Evolutionary conservation across 1,140 invertebrate species (phyloP).

Genomic region (Dolichoris vasculosae): DNA sequence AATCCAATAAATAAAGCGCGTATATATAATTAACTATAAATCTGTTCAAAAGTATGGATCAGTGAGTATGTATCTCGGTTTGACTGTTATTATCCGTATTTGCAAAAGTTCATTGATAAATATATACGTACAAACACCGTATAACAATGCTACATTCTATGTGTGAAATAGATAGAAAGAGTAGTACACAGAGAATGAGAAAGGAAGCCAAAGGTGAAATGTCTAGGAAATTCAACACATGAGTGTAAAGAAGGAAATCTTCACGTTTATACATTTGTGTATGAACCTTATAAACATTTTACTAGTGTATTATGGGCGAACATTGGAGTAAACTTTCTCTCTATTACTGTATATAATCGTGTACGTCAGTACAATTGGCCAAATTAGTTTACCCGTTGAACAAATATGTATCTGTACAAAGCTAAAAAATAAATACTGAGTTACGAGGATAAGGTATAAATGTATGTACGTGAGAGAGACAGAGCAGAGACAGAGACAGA

Average conservation of each 20-base stretch:
- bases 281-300: slow-evolving; percentile 62
- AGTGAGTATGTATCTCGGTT: slow-evolving; percentile 53
- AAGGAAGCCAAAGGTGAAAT: slow-evolving; percentile 29
- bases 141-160: neutral
- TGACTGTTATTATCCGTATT: slow-evolving; percentile 64
- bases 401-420: slow-evolving; percentile 52
- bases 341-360: neutral
- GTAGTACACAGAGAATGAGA: neutral
- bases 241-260: slow-evolving; percentile 51
- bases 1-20: neutral
- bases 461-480: too few species aligned
- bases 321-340: slow-evolving; percentile 49
- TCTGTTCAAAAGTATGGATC: slow-evolving; percentile 38
- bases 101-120: slow-evolving; percentile 47
- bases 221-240: slow-evolving; percentile 14
- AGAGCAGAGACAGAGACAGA: slow-evolving; percentile 31
- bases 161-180: neutral
- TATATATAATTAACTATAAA: slow-evolving; percentile 42
- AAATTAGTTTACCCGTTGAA: slow-evolving; percentile 55
- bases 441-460: too few species aligned
- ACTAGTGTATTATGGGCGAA: slow-evolving; percentile 72
- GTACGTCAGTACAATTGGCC: slow-evolving; percentile 9
- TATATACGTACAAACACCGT: slow-evolving; percentile 12
- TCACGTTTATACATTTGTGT: slow-evolving; percentile 72
- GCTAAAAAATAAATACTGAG: neutral